Conservation (phyloP, 2,113 vertebrate species). For the Kobus ellipsiprymnus region DNA sequence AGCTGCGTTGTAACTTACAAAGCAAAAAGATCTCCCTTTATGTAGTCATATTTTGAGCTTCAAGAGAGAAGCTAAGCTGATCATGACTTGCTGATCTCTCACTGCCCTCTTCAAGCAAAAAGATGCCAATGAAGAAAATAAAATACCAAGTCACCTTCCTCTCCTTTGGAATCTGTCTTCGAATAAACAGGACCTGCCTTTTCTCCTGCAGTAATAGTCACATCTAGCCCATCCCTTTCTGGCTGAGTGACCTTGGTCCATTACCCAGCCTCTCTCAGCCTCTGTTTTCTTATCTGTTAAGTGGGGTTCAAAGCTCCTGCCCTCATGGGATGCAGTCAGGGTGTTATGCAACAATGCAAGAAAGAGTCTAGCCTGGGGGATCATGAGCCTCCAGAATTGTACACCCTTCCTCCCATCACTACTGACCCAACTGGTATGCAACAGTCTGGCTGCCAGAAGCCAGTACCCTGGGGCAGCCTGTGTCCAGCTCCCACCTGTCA, state of each 20-base stretch:
- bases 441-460: neutral
- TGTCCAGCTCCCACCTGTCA: neutral
- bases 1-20: neutral
- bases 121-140: neutral
- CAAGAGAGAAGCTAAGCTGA: neutral
- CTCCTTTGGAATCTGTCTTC: neutral
- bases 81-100: neutral
- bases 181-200: neutral
- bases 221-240: neutral
- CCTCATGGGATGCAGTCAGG: fast-evolving
- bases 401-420: neutral
- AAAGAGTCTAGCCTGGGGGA: neutral
- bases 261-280: neutral
- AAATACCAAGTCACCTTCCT: neutral
- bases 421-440: neutral
- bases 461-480: neutral
- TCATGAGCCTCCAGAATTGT: no score
- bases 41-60: neutral
- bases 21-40: neutral
- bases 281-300: neutral
- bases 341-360: neutral
- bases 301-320: neutral
- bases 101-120: neutral
- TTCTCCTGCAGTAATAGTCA: neutral
- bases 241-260: neutral